Percentiles rank a stretch among this genome's conserved stretches.
Conservation (phyloP, 2,888 invertebrate genomes). For the Cheiracanthium punctorium region DNA sequence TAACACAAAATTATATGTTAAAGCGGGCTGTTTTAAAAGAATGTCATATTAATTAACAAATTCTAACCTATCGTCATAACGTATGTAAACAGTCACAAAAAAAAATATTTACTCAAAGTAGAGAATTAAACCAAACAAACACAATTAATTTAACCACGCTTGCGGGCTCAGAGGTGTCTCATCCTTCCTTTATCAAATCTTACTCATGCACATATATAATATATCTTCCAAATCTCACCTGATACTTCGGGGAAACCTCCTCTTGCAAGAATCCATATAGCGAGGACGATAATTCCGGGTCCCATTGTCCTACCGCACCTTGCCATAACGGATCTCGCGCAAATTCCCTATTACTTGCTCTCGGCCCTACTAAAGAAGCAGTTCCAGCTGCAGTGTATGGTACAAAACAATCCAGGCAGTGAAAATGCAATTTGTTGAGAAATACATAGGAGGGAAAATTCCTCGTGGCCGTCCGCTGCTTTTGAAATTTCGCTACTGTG, state of each 20-base stretch:
- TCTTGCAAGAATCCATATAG: neutral
- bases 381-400: neutral
- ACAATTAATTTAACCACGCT: too few species aligned
- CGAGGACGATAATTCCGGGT: neutral
- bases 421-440: neutral
- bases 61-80: too few species aligned
- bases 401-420: conserved; percentile 10
- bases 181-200: neutral
- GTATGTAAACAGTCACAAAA: too few species aligned
- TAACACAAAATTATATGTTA: too few species aligned
- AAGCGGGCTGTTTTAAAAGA: too few species aligned
- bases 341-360: neutral
- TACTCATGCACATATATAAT: too few species aligned
- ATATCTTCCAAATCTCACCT: neutral
- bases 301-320: neutral
- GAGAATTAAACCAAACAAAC: too few species aligned
- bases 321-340: neutral
- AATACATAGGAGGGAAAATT: conserved; percentile 8
- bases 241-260: neutral
- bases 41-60: too few species aligned
- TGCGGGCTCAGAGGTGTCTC: too few species aligned
- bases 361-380: neutral
- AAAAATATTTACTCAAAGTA: too few species aligned
- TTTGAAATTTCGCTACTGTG: conserved; percentile 8
- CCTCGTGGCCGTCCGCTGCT: neutral